These are phyloP conservation scores for Trichomalopsis sarcophagae DNA, from an alignment of 1,140 invertebrate genomes.

Conservation along the genomic window DNA sequence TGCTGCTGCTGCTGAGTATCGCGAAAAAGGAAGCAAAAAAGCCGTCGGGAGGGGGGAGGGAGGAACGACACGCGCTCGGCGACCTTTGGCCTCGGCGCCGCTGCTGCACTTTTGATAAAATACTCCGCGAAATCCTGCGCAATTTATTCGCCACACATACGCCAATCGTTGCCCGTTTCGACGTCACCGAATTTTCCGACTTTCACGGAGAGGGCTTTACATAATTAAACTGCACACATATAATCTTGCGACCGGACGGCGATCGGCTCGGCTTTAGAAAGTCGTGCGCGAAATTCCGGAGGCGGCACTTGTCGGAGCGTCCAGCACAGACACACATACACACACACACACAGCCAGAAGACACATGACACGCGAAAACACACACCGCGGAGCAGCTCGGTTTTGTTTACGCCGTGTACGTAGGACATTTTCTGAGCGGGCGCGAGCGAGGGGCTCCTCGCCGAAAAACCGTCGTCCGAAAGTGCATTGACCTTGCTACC, in stretches of 20 bases:
- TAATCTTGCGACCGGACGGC: background rate
- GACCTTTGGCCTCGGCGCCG: constrained; percentile 11
- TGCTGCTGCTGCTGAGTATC: background rate
- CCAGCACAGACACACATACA: background rate
- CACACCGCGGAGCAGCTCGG: background rate
- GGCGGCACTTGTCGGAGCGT: constrained; percentile 22
- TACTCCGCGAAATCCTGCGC: constrained; percentile 32
- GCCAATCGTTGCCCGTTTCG: background rate
- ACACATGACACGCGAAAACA: background rate
- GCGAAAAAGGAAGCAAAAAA: constrained; percentile 25
- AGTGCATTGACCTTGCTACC: constrained; percentile 34
- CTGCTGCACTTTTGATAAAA: constrained; percentile 18
- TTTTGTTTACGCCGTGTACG: background rate
- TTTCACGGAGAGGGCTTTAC: background rate
- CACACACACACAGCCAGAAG: background rate
- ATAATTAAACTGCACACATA: background rate
- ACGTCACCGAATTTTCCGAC: background rate
- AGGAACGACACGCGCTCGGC: constrained; percentile 5
- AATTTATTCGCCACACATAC: constrained; percentile 28
- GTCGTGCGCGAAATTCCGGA: background rate
- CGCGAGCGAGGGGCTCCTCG: background rate
- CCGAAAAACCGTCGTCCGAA: background rate
- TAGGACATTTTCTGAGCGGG: background rate
- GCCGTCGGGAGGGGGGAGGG: background rate
- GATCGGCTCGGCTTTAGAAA: background rate